phyloP scores from a whole-genome alignment of 2,113 vertebrate species.

The Nettapus auritus region DNA sequence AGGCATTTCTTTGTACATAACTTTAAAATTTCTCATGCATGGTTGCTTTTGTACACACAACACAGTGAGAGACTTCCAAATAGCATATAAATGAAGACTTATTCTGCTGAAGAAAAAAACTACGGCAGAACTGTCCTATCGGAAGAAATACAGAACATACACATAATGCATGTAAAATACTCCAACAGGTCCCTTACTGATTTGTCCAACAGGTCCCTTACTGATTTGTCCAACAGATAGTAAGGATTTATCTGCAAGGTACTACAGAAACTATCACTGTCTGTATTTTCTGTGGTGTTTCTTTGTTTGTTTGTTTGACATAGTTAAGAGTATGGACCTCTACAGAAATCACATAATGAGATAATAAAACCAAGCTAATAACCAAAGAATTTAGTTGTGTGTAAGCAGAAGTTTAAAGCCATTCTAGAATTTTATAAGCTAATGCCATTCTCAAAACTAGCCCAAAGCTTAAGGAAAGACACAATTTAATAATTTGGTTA shows the following conservation, averaged over 20 bases:
- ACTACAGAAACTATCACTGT: neutral
- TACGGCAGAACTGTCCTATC: neutral
- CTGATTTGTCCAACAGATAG: neutral
- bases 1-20: neutral
- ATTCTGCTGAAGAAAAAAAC: neutral
- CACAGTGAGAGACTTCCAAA: neutral
- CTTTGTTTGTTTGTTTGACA: neutral
- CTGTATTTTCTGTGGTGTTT: neutral
- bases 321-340: neutral
- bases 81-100: neutral
- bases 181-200: neutral
- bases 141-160: neutral
- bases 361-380: neutral
- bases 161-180: neutral
- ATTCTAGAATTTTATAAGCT: neutral
- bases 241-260: neutral
- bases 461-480: neutral
- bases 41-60: neutral
- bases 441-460: neutral
- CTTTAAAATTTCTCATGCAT: neutral
- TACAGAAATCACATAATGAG: neutral
- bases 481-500: neutral
- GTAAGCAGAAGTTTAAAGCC: neutral
- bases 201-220: neutral
- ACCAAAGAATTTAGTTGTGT: neutral